Conservation (phyloP, 2,797 vertebrate genomes). For the Hippocampus kuda region DNA sequence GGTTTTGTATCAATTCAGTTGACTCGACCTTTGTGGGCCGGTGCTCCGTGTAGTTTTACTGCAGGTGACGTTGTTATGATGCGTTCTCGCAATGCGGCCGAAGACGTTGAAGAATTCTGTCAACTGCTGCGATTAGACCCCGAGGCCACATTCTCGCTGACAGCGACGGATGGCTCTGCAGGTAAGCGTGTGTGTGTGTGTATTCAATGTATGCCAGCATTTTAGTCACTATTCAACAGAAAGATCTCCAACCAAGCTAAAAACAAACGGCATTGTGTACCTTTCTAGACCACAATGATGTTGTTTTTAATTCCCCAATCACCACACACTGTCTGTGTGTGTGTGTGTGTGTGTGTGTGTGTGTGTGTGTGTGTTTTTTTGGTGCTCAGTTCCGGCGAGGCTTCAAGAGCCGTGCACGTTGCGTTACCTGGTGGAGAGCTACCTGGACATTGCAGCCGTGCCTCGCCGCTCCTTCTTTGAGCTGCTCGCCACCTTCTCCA, state of each 20-base stretch:
- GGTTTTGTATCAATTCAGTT: not conserved
- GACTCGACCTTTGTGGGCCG: not conserved
- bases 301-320: no score
- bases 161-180: conserved; percentile 58
- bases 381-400: conserved; percentile 56
- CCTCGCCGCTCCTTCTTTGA: conserved; percentile 92
- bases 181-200: conserved; percentile 20
- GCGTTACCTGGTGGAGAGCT: conserved; percentile 67
- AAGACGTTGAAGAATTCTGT: conserved; percentile 75
- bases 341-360: no score
- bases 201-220: not conserved
- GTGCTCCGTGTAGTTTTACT: conserved; percentile 60
- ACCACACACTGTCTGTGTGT: no score
- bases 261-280: not conserved
- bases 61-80: conserved; percentile 84
- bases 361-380: no score
- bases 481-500: conserved; percentile 71
- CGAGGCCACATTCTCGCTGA: conserved; percentile 64
- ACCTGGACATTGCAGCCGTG: conserved; percentile 78
- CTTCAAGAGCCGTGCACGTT: conserved; percentile 79
- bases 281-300: no score
- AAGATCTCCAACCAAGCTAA: not conserved
- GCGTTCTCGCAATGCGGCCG: conserved; percentile 66
- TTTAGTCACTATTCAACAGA: not conserved
- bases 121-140: conserved; percentile 73